Evolutionary conservation across 1,140 invertebrate genomes (phyloP), one percentile per base, ranked within the genome.

Genomic region (Stegodyphus mimosarum): DNA sequence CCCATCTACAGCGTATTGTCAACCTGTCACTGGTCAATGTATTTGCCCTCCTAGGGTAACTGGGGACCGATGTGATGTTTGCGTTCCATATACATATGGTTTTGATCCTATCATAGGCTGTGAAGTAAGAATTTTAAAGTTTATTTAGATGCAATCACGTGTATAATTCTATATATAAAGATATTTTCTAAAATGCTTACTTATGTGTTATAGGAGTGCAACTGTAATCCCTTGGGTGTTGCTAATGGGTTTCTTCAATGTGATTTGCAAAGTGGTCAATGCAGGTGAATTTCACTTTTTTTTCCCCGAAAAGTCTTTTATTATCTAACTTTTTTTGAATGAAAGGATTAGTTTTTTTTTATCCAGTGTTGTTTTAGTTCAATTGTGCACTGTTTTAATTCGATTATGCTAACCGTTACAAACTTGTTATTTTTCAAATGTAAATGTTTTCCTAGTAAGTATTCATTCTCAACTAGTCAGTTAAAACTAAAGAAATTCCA

Each of bases 71-170:
- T 99, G 98, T 90, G 95, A 99, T 87, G 93, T 94, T 86, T 99
- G 98, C 90, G 94, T 94, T 69, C 92, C 93, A 0, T 94, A 95
- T 51, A 99, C 98, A 0, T 99, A 97, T 89, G 98, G 97, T 9
- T 99, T 95, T 91, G 95, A 99, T 92, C 93, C 95, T 49, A 94
- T 98, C 7, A 95, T 97, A 89, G 98, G 98, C 7, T 99, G 98
- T 90, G 96, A 98, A 87, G 88, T 92, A 88, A 91, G 81, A 70
- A 55, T 15, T 51, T 72, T 69, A 69, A 33, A 33, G 33, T 33
- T 33, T 33, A 33, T 33, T 33, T 33, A 33, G 33, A 33, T 3
- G 33, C 33, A 33, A 9, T 18, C 33, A 17, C 2, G 6, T 69
- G 33, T n/a, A 9, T 4, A 17, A 6, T 69, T 69, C 33, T 48